Percentiles rank a stretch among this genome's conserved stretches.
These are phyloP conservation scores for Orchestia grillus DNA, from an alignment of 1,140 invertebrate species.

Conservation along the genomic window DNA sequence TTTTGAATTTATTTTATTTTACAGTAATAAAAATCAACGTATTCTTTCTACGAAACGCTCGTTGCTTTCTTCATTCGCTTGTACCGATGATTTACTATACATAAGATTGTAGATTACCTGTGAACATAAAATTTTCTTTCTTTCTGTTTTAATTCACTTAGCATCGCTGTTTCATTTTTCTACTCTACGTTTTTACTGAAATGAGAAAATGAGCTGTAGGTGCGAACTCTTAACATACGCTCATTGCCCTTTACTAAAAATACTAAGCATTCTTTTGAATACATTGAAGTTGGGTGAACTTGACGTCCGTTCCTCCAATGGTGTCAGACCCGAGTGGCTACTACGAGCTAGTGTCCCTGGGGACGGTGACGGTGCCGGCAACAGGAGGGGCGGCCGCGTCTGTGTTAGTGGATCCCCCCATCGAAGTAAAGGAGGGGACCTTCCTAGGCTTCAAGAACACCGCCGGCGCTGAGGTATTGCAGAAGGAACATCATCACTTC, in stretches of 20 bases:
- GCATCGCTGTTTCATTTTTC: background rate
- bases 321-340: conserved; percentile 5
- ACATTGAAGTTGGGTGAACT: background rate
- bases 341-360: conserved; percentile 26
- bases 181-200: no score
- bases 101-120: background rate
- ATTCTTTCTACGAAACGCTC: background rate
- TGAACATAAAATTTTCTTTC: background rate
- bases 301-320: background rate
- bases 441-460: conserved; percentile 37
- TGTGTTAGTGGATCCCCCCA: background rate
- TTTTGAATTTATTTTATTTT: no score
- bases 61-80: background rate
- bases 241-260: background rate
- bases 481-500: no score
- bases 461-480: conserved; percentile 6
- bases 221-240: background rate
- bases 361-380: background rate
- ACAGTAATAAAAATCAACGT: no score
- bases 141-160: background rate
- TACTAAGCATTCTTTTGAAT: background rate
- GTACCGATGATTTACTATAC: background rate
- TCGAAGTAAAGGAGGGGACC: conserved; percentile 23
- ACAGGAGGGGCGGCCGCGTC: background rate
- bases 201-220: background rate